Percentiles rank a stretch among this genome's conserved stretches.
phyloP scores from a whole-genome alignment of 2,888 invertebrate genomes.

The Microdon myrmicae region DNA sequence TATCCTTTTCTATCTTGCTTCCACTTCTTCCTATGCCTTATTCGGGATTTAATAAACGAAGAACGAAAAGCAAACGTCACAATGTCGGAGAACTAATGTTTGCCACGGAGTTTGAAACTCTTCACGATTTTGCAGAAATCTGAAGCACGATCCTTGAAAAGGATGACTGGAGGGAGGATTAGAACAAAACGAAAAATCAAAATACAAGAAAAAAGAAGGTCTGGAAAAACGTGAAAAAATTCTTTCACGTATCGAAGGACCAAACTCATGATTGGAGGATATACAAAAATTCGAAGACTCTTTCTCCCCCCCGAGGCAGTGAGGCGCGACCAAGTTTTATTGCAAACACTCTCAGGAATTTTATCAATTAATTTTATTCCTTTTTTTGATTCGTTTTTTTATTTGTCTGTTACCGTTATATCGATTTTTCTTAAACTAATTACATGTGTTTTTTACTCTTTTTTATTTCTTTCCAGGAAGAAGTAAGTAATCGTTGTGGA shows the following conservation, averaged over 20 bases:
- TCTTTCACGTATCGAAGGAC: slow-evolving; percentile 46
- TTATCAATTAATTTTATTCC: slow-evolving; percentile 53
- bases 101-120: too few species aligned
- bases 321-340: slow-evolving; percentile 36
- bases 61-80: too few species aligned
- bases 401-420: not conserved
- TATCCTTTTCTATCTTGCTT: not conserved
- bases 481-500: slow-evolving; percentile 62
- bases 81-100: slow-evolving; percentile 16
- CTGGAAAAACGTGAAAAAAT: slow-evolving; percentile 18
- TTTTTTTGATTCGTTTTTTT: slow-evolving; percentile 14
- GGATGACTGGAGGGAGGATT: too few species aligned
- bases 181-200: slow-evolving; percentile 11
- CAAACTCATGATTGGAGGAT: slow-evolving; percentile 50
- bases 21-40: not conserved
- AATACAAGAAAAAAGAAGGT: slow-evolving; percentile 9
- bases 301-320: not conserved
- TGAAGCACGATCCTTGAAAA: too few species aligned
- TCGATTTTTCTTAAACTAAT: slow-evolving; percentile 39
- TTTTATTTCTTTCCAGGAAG: slow-evolving; percentile 63
- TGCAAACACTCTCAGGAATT: slow-evolving; percentile 49
- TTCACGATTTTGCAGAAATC: too few species aligned
- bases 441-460: slow-evolving; percentile 48
- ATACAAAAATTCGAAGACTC: slow-evolving; percentile 25
- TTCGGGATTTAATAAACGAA: slow-evolving; percentile 12